These are phyloP conservation scores for Gadus macrocephalus DNA, from an alignment of 2,113 vertebrate genomes.

Conservation along the genomic window DNA sequence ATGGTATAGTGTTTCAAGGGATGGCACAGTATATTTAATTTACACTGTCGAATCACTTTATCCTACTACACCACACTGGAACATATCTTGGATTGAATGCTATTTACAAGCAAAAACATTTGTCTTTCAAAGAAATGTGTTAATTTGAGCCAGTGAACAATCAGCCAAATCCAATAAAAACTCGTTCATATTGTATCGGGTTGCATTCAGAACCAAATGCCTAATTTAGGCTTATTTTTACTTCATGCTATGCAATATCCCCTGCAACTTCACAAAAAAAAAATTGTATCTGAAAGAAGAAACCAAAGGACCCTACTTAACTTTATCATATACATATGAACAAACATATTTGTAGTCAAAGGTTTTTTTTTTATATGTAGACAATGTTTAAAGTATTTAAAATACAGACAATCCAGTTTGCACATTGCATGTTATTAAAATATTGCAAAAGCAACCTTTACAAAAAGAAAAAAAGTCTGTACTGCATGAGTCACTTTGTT, in stretches of 20 bases:
- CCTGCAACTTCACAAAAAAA: constrained; percentile 68
- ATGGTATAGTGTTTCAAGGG: constrained; percentile 26
- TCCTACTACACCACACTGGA: constrained; percentile 33
- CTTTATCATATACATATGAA: constrained; percentile 51
- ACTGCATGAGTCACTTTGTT: constrained; percentile 60
- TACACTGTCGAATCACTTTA: constrained; percentile 6
- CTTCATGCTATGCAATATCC: constrained; percentile 51
- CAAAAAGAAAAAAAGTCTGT: constrained; percentile 61
- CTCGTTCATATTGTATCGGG: constrained; percentile 31
- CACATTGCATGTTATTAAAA: constrained; percentile 62
- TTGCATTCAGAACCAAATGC: constrained; percentile 53
- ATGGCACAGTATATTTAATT: constrained; percentile 21
- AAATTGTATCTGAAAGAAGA: constrained; percentile 27
- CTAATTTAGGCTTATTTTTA: constrained; percentile 73
- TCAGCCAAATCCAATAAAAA: constrained; percentile 33
- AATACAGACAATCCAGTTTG: constrained; percentile 58
- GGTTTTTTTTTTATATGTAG: constrained; percentile 46
- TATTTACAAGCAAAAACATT: constrained; percentile 46
- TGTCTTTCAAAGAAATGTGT: constrained; percentile 29
- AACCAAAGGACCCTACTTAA: constrained; percentile 13
- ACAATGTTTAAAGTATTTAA: constrained; percentile 49
- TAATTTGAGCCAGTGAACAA: constrained; percentile 48
- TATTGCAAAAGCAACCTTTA: constrained; percentile 66
- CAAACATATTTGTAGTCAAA: constrained; percentile 48
- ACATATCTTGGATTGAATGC: constrained; percentile 40